These are phyloP conservation scores for Hypsibius dujardini DNA, from an alignment of 1,140 invertebrate species.

Conservation along the genomic window DNA sequence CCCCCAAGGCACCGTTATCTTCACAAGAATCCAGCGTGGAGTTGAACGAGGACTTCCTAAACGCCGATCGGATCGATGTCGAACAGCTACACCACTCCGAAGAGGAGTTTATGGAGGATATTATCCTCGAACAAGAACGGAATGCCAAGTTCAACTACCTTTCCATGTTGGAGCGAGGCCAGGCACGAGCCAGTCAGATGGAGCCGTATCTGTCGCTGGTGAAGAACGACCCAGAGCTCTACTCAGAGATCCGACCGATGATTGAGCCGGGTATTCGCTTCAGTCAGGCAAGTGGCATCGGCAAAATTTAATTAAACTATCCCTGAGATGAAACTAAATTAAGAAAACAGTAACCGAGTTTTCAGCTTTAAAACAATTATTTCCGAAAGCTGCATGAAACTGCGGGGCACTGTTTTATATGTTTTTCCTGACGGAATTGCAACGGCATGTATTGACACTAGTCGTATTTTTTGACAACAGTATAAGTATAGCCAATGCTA, in stretches of 20 bases:
- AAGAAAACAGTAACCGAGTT: no score
- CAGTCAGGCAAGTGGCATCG: no score
- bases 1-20: no score
- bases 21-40: no score
- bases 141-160: conserved; percentile 13
- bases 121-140: background rate
- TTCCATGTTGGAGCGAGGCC: background rate
- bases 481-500: no score
- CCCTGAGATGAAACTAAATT: no score
- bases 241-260: background rate
- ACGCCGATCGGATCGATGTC: conserved; percentile 8
- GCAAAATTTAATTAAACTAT: no score
- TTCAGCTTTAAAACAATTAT: no score
- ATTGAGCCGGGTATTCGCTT: background rate
- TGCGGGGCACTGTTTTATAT: no score
- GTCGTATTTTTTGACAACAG: conserved; percentile 17
- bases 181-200: background rate
- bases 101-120: background rate
- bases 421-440: no score
- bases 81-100: background rate
- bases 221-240: background rate
- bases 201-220: background rate
- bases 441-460: no score
- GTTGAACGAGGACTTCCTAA: background rate
- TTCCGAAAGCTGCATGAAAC: no score